phyloP scores from a whole-genome alignment of 2,797 vertebrate genomes.

The Leucoraja ocellata region DNA sequence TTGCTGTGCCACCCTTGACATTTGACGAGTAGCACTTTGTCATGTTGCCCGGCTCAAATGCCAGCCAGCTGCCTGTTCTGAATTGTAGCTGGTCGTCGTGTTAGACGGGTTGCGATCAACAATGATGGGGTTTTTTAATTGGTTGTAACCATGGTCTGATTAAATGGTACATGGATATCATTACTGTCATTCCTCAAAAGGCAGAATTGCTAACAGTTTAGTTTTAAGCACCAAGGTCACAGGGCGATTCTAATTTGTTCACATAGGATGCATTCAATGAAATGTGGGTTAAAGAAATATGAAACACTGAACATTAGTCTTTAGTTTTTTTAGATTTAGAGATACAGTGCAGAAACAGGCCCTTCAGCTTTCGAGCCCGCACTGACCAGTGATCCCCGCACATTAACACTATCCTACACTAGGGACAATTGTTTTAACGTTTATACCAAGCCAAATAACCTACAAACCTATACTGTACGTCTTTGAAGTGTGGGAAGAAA shows the following conservation, averaged over 20 bases:
- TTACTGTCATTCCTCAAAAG: background rate
- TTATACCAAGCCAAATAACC: too few relatives aligned
- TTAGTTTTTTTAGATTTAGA: too few relatives aligned
- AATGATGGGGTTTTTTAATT: background rate
- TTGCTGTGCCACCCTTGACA: constrained; percentile 20
- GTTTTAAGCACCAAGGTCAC: background rate
- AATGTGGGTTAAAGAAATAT: background rate
- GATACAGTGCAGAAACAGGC: too few relatives aligned
- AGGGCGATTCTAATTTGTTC: constrained; percentile 7
- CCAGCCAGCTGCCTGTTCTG: constrained; percentile 26
- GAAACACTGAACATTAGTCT: background rate
- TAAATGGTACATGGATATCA: constrained; percentile 4
- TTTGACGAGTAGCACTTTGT: constrained; percentile 20
- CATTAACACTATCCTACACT: too few relatives aligned
- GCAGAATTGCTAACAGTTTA: background rate
- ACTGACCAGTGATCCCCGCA: too few relatives aligned
- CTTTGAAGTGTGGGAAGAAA: too few relatives aligned
- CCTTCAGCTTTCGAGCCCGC: too few relatives aligned
- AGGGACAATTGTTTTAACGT: too few relatives aligned
- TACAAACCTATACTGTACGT: too few relatives aligned
- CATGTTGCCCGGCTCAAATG: constrained; percentile 22
- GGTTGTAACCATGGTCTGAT: background rate
- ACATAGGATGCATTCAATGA: background rate
- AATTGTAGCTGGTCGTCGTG: background rate
- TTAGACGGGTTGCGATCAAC: background rate